Evolutionary conservation across 1,140 invertebrate genomes (phyloP).

Genomic region (Magallana gigas): DNA sequence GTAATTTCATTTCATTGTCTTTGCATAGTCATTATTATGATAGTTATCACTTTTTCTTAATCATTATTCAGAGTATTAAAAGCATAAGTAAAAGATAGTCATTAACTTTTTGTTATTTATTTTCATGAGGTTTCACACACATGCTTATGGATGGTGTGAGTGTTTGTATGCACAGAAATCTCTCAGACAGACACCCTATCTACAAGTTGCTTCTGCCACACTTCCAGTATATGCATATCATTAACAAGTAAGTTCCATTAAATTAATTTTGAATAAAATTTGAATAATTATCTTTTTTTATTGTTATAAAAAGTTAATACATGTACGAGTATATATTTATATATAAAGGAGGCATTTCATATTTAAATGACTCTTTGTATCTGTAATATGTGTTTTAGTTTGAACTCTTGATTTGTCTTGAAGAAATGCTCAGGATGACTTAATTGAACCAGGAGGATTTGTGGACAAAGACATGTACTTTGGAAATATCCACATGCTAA

Average conservation of each 20-base stretch:
- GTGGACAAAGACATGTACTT: neutral
- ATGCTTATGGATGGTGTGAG: constrained; percentile 79
- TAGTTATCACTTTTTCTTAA: too few relatives aligned
- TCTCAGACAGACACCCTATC: constrained; percentile 80
- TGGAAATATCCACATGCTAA: neutral
- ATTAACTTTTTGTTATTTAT: neutral
- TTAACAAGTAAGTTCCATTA: constrained; percentile 68
- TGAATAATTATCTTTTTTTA: too few relatives aligned
- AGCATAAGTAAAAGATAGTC: too few relatives aligned
- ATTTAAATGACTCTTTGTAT: too few relatives aligned
- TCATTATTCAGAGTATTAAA: too few relatives aligned
- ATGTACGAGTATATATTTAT: too few relatives aligned
- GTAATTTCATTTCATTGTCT: too few relatives aligned
- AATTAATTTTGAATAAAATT: too few relatives aligned
- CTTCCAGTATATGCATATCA: constrained; percentile 80
- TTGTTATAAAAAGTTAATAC: too few relatives aligned
- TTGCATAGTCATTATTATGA: too few relatives aligned
- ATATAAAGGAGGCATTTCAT: too few relatives aligned
- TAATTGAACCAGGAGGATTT: neutral
- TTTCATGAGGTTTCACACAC: constrained; percentile 76
- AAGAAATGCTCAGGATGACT: neutral
- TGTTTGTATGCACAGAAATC: constrained; percentile 77
- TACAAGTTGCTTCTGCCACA: constrained; percentile 81
- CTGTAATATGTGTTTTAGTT: too few relatives aligned
- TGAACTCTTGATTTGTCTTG: neutral